Base-by-base conservation (phyloP, 2,797 vertebrate species). In the Acanthornis magna region DNA sequence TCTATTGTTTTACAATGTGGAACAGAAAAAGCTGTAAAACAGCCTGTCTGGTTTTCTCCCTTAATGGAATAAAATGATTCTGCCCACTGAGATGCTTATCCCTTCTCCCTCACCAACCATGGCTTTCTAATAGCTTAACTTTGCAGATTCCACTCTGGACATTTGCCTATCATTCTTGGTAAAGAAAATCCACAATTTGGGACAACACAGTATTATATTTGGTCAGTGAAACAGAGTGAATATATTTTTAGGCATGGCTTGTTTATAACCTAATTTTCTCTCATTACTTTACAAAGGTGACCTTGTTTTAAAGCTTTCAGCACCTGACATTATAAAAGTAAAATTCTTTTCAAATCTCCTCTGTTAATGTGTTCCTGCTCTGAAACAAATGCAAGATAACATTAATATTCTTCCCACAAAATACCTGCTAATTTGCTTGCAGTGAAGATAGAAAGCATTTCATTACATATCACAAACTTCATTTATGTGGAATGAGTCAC, bases 401-500 rank as follows among this genome's bases (percentile, higher is more conserved):
- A 97, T 98, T 98, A 98, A 96, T 96, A 98, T 97, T 98, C 97
- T 95, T 96, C 74, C 95, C 94, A 97, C 96, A 97, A 97, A 98
- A 97, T 96, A 96, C 89, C 90, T 97, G 85, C 85, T 98, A 98
- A 98, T 98, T 98, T 97, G 92, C 97, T 97, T 97, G 93, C 95
- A 96, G 96, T 96, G 90, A 96, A 96, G 96, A 97, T 96, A 97
- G 97, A 97, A 97, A 97, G 97, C 97, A 97, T 98, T 98, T 97
- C 97, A 98, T 98, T 97, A 97, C 95, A 96, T 97, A 98, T 98
- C 97, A 97, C 97, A 98, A 98, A 98, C 97, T 98, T 97, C 96
- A 97, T 97, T 98, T 98, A 86, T 96, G 97, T 96, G 92, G 93
- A 96, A 97, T 98, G 97, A 98, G 95, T 97, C 98, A 98, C 96